Percentiles rank a stretch among this genome's conserved stretches.
Conservation (phyloP, 1,140 invertebrate species). For the Temnothorax nylanderi region DNA sequence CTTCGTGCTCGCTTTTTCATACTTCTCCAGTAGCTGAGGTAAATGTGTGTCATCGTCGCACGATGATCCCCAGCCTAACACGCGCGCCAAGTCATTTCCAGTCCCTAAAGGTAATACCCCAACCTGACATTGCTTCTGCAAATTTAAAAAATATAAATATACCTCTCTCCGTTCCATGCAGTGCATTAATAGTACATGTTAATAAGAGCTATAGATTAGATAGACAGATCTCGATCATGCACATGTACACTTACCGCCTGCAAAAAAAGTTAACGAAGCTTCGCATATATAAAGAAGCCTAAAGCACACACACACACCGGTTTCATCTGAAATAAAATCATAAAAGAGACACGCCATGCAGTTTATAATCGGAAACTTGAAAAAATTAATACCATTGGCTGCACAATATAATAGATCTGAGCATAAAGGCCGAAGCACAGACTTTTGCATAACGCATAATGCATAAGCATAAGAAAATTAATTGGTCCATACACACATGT, state of each 20-base stretch:
- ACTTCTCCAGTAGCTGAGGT: slow-evolving; percentile 95
- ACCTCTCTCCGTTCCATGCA: background rate
- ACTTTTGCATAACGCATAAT: too few species aligned
- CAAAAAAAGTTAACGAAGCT: slow-evolving; percentile 80
- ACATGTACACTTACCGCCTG: slow-evolving; percentile 78
- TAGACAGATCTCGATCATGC: slow-evolving; percentile 18
- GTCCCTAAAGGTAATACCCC: slow-evolving; percentile 97
- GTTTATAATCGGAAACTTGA: slow-evolving; percentile 63
- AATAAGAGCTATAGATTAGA: background rate
- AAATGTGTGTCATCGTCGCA: slow-evolving; percentile 98
- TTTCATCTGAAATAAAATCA: slow-evolving; percentile 79
- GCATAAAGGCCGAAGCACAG: too few species aligned
- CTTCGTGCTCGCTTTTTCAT: slow-evolving; percentile 97
- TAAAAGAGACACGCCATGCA: slow-evolving; percentile 79
- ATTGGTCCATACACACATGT: too few species aligned
- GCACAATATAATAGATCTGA: slow-evolving; percentile 45
- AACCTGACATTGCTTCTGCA: slow-evolving; percentile 95
- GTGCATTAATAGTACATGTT: background rate
- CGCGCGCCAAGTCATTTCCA: slow-evolving; percentile 97
- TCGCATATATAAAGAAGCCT: slow-evolving; percentile 76
- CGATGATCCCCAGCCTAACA: slow-evolving; percentile 97
- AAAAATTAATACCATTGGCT: slow-evolving; percentile 42
- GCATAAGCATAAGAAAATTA: too few species aligned
- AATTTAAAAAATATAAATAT: slow-evolving; percentile 61
- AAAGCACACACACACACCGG: slow-evolving; percentile 70